Percentiles rank a stretch among this genome's conserved stretches.
Evolutionary conservation across 1,140 invertebrate species (phyloP).

Genomic region (Sitodiplosis mosellana): DNA sequence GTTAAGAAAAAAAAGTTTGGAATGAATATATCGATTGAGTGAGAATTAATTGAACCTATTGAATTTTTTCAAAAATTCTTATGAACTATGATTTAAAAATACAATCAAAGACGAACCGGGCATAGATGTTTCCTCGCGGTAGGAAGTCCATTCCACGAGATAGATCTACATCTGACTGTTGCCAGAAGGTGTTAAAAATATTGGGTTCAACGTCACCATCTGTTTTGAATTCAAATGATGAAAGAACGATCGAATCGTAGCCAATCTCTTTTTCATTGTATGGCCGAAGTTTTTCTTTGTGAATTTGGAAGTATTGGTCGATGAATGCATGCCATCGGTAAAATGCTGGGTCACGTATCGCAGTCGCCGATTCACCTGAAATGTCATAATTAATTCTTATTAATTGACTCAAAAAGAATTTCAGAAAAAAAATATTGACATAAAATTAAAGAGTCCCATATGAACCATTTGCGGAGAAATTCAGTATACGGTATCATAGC

Average conservation of each 20-base stretch:
- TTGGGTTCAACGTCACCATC: background rate
- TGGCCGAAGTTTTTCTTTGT: constrained; percentile 46
- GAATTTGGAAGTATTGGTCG: constrained; percentile 58
- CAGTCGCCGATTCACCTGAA: constrained; percentile 52
- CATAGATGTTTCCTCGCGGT: constrained; percentile 24
- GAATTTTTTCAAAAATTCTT: too few relatives aligned
- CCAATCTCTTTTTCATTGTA: constrained; percentile 30
- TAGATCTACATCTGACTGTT: constrained; percentile 29
- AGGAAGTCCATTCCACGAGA: constrained; percentile 30
- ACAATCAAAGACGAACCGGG: constrained; percentile 13
- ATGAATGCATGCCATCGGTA: constrained; percentile 69
- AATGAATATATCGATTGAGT: background rate
- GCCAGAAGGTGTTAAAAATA: constrained; percentile 27
- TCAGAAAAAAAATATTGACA: too few relatives aligned
- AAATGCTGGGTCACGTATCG: constrained; percentile 69
- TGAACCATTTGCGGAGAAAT: constrained; percentile 39
- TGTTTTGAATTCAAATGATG: background rate
- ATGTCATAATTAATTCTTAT: too few relatives aligned
- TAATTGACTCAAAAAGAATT: too few relatives aligned
- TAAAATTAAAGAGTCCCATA: constrained; percentile 22
- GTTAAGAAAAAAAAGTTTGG: background rate
- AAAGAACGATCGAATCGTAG: too few relatives aligned
- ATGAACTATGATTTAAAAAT: too few relatives aligned
- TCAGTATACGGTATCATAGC: too few relatives aligned
- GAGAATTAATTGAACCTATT: too few relatives aligned